These are phyloP conservation scores for Patella caerulea DNA, from an alignment of 2,888 invertebrate genomes.

Conservation along the genomic window DNA sequence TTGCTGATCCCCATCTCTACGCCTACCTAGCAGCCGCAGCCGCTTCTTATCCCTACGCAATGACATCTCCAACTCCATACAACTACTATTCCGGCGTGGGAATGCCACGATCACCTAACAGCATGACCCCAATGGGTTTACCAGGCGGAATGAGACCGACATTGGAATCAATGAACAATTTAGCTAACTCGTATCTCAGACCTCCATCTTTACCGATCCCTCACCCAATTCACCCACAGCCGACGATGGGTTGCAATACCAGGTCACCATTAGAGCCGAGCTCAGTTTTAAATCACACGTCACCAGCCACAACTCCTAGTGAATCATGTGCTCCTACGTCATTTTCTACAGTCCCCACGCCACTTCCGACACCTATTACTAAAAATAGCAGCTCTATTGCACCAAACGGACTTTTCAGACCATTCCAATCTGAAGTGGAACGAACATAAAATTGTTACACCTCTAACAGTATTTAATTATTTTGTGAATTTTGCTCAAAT, in stretches of 20 bases:
- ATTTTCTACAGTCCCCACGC: conserved; percentile 18
- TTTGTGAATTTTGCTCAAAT: too few species aligned
- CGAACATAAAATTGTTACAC: conserved; percentile 17
- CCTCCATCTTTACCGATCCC: not conserved
- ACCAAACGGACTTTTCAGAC: conserved; percentile 36
- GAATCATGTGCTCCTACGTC: conserved; percentile 5
- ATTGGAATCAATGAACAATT: conserved; percentile 5
- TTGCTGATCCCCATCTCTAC: conserved; percentile 88
- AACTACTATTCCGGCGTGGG: conserved; percentile 43
- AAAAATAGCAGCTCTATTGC: conserved; percentile 30
- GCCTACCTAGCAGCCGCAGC: conserved; percentile 90
- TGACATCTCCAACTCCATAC: conserved; percentile 44
- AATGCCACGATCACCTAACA: conserved; percentile 20
- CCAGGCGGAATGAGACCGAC: not conserved
- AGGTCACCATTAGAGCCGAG: not conserved
- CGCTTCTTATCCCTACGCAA: conserved; percentile 59
- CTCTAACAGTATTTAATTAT: too few species aligned
- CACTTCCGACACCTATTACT: conserved; percentile 16
- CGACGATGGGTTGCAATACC: not conserved
- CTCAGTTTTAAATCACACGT: not conserved
- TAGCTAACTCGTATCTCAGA: not conserved
- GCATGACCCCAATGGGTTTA: conserved; percentile 6
- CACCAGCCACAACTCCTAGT: not conserved
- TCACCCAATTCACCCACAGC: not conserved
- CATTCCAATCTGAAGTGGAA: conserved; percentile 34